Evolutionary conservation across 1,140 invertebrate genomes (phyloP), one percentile per base, ranked within the genome.

Genomic region (Limonius californicus): DNA sequence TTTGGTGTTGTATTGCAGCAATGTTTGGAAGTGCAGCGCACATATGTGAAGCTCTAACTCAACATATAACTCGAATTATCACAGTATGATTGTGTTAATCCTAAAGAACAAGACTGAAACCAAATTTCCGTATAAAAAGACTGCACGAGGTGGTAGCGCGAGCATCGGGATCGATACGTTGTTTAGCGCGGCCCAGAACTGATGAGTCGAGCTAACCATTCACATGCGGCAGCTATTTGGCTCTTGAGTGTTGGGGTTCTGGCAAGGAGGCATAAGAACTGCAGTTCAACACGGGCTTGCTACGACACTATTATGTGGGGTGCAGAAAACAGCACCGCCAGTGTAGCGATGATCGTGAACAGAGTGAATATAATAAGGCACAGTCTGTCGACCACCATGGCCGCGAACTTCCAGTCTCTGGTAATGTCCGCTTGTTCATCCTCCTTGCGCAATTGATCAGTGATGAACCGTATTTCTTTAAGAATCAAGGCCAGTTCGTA

Each of bases 321-420:
- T 70, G 95, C 95, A 62, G 91, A 94, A 64, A 92, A 85, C 67
- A 99, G 84, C 73, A 98, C 95, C 61, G 92, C 91, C 71, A 95
- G 85, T 60, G 97, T 99, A 64, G 96, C 96, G 73, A 97, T 88
- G 75, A 98, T 84, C 65, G 97, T 98, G 83, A 98, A 98, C 70
- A 95, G 79, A 59, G 95, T 93, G 84, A 99, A 99, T 75, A 97
- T 88, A 79, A 96, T 92, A 78, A 99, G 86, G 83, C 97, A 98
- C 78, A 98, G 89, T 80, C 96, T 89, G 82, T 99, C 97, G 72
- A 99, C 94, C 70, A 99, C 97, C 94, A 98, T 94, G 65, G 97
- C 97, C 57, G 97, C 97, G 79, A 99, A 99, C 78, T 98, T 98
- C 97, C 97, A 99, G 77, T 99, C 97, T 76, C 88, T 92, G 64